These are phyloP conservation scores for Lamellibrachia satsuma DNA, from an alignment of 2,888 invertebrate genomes.

Conservation along the genomic window DNA sequence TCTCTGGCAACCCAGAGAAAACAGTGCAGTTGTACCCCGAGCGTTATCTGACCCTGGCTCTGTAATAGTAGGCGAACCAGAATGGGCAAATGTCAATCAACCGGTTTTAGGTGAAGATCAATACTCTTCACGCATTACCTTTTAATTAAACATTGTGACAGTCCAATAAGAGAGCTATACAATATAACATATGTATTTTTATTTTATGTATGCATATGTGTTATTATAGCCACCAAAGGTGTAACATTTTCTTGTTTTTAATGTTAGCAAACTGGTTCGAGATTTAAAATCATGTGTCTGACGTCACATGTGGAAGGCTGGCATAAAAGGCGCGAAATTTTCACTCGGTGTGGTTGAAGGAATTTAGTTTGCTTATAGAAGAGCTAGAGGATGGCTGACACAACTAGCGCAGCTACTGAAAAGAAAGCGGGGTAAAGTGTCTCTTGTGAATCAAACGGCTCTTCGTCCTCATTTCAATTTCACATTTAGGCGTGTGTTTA, in stretches of 20 bases:
- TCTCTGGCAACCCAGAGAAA: neutral
- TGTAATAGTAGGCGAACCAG: neutral
- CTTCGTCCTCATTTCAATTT: neutral
- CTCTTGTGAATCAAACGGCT: neutral
- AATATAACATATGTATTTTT: neutral
- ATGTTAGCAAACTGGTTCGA: conserved; percentile 22
- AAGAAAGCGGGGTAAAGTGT: neutral
- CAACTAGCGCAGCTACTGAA: conserved; percentile 5
- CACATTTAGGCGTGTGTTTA: neutral
- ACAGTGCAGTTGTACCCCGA: neutral
- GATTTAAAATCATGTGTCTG: conserved; percentile 30
- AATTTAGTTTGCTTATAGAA: neutral
- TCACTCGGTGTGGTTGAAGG: conserved; percentile 38
- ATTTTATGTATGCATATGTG: neutral
- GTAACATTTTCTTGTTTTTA: neutral
- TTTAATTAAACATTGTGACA: neutral
- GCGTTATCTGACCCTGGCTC: neutral
- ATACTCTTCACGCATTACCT: neutral
- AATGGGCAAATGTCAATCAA: conserved; percentile 12
- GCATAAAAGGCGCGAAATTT: conserved; percentile 48
- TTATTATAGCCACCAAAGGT: neutral
- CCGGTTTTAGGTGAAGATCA: conserved; percentile 2
- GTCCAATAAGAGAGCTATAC: neutral
- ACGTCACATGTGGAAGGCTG: conserved; percentile 39
- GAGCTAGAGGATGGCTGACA: neutral